phyloP scores from a whole-genome alignment of 2,113 vertebrate genomes.

The Todiramphus saurophagus region DNA sequence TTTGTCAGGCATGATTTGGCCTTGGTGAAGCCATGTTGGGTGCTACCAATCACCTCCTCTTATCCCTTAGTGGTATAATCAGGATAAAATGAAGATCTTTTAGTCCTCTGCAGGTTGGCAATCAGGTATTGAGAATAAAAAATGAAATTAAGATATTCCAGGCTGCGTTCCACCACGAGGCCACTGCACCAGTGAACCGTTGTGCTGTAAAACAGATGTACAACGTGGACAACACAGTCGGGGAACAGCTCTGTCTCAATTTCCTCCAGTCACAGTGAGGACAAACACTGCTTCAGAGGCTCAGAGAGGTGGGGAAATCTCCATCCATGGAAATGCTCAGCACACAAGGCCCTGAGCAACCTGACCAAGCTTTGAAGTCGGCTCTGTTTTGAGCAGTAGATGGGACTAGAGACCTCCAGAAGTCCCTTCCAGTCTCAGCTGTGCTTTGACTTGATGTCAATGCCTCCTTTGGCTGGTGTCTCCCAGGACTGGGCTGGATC shows the following conservation, averaged over 20 bases:
- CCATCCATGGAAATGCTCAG: neutral
- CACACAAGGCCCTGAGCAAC: neutral
- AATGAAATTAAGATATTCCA: neutral
- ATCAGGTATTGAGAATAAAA: neutral
- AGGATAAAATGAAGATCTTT: neutral
- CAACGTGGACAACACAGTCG: neutral
- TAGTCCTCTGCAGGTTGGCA: neutral
- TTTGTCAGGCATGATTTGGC: no score
- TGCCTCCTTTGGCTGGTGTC: neutral
- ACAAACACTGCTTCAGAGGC: neutral
- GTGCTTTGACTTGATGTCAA: neutral
- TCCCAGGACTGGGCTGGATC: neutral
- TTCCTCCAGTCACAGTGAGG: neutral
- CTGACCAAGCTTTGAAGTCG: neutral
- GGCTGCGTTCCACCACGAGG: rapidly evolving
- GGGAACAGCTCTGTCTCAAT: neutral
- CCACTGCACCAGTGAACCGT: neutral
- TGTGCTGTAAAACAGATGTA: neutral
- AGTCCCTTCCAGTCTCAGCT: neutral
- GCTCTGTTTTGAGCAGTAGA: neutral
- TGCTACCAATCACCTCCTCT: no score
- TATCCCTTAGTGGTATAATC: neutral
- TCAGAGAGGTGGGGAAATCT: neutral
- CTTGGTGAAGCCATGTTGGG: no score
- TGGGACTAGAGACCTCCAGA: neutral